Evolutionary conservation across 1,140 invertebrate species (phyloP).

Genomic region (Drosophila asahinai): DNA sequence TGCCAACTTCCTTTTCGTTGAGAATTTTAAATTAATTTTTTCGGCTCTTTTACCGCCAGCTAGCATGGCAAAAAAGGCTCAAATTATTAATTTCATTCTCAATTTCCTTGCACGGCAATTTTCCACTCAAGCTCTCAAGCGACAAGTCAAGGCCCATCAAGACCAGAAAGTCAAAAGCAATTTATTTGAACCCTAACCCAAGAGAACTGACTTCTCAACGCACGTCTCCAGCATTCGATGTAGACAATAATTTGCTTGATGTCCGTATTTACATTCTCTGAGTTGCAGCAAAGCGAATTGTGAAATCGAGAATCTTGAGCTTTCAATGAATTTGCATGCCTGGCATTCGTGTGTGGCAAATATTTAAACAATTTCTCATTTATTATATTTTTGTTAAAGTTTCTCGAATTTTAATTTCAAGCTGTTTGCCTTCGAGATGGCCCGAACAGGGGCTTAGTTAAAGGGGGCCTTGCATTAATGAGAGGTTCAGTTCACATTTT

Average conservation of each 20-base stretch:
- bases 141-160: conserved; percentile 59
- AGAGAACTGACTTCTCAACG: conserved; percentile 25
- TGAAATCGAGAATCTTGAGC: conserved; percentile 45
- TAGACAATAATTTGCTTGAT: conserved; percentile 47
- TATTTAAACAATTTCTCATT: conserved; percentile 52
- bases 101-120: conserved; percentile 54
- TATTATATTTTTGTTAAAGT: conserved; percentile 34
- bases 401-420: conserved; percentile 41
- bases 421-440: not conserved
- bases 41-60: conserved; percentile 3
- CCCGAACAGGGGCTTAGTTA: not conserved
- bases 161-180: conserved; percentile 58
- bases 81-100: conserved; percentile 45
- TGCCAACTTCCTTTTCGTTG: conserved; percentile 28
- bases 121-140: conserved; percentile 77
- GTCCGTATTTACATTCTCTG: conserved; percentile 29
- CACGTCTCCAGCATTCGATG: conserved; percentile 66
- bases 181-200: conserved; percentile 76
- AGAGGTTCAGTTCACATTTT: not conserved
- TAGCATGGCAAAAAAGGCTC: conserved; percentile 11
- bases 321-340: conserved; percentile 48
- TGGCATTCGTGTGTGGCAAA: conserved; percentile 56
- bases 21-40: conserved; percentile 43
- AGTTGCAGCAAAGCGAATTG: conserved; percentile 45
- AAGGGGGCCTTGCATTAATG: not conserved